Base-by-base conservation (phyloP, 1,140 invertebrate genomes). In the Ceratosolen fusciceps region DNA sequence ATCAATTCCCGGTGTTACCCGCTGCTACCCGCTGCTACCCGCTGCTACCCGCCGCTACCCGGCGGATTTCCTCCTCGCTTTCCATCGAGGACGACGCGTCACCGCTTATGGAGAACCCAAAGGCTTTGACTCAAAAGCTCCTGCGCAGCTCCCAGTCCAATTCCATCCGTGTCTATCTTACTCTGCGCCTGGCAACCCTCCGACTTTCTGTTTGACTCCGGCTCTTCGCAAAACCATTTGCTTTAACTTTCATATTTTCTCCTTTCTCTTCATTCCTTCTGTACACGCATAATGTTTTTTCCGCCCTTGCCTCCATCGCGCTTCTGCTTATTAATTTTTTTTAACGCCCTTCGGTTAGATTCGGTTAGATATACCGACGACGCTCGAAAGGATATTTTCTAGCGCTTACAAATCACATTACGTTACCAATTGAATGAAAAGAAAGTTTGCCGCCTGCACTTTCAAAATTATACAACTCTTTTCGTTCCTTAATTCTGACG, bases 231-330 rank as follows among this genome's bases (percentile, higher is more conserved):
- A 62, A 21, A 62, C 29, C 29, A 7, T 62, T 62, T 21, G 1
- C 67, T 49, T 16, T 29, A 72, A 3, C 75, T 76, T 31, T 80
- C 52, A 76, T 70, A 77, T 81, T 76, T 80, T 79, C 82, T 79
- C 76, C 76, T 81, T 81, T 80, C 82, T 81, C 74, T 81, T 81
- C 82, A 82, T 82, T 70, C 14, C 5, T n/a, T 39, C 1, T 70
- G 7, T 21, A 24, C n/a, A 21, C 3, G 19, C 19, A 52, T 52
- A 16, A 52, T 52, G 2, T 52, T 52, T 16, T 52, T 52, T 9
- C 49, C 9, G 12, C 49, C 3, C 19, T 52, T 52, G 49, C 21
- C 3, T 52, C 5, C 19, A 52, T 8, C 21, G 4, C 49, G 49
- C 49, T 16, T 52, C 49, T 52, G 9, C 3, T 52, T 52, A 52